Evolutionary conservation across 2,797 vertebrate species (phyloP).

Genomic region (Chaunax sp.): DNA sequence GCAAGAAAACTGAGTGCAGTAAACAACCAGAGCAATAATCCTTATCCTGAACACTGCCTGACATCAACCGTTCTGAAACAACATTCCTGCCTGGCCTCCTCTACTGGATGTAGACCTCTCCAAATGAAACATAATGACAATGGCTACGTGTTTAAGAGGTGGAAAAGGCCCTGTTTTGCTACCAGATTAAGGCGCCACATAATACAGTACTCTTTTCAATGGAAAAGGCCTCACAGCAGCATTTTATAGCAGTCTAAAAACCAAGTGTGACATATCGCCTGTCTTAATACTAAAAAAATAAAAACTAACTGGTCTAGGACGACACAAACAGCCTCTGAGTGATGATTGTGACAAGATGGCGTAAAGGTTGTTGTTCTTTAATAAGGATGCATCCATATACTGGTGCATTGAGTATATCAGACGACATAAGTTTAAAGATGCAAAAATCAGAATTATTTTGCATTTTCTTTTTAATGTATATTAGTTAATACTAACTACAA

Average conservation of each 20-base stretch:
- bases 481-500: too few relatives aligned
- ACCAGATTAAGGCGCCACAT: not conserved
- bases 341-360: too few relatives aligned
- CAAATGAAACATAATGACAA: constrained; percentile 1
- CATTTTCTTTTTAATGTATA: too few relatives aligned
- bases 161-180: too few relatives aligned
- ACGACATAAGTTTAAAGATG: too few relatives aligned
- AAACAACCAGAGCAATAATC: constrained; percentile 11
- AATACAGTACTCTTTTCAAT: constrained; percentile 8
- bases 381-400: too few relatives aligned
- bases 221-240: constrained; percentile 1
- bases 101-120: not conserved
- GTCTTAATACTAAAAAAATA: not conserved
- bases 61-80: constrained; percentile 28
- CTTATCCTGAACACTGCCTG: constrained; percentile 1
- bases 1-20: constrained; percentile 22
- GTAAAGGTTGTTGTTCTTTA: too few relatives aligned
- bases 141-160: too few relatives aligned
- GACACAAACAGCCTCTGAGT: too few relatives aligned
- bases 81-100: not conserved
- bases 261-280: not conserved
- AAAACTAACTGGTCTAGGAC: too few relatives aligned
- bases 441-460: too few relatives aligned
- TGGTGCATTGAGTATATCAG: too few relatives aligned
- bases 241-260: constrained; percentile 10